phyloP scores from a whole-genome alignment of 2,888 invertebrate genomes.

The Drosophila merina region DNA sequence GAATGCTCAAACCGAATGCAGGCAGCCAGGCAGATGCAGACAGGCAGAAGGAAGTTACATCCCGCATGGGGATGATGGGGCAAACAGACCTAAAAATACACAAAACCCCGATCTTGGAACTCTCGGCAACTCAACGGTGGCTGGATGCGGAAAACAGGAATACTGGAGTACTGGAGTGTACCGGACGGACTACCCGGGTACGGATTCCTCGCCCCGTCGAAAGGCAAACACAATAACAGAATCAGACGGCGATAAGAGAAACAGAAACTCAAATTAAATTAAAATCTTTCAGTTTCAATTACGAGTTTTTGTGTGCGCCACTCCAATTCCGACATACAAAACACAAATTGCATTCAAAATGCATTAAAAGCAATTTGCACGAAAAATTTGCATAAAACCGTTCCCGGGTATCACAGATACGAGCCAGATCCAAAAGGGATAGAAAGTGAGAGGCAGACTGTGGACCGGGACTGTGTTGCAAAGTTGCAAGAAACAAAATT shows the following conservation, averaged over 20 bases:
- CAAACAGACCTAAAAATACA: constrained; percentile 59
- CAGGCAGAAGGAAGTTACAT: constrained; percentile 44
- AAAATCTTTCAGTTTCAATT: constrained; percentile 80
- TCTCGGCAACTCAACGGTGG: constrained; percentile 1
- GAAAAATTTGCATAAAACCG: constrained; percentile 76
- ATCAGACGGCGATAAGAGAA: constrained; percentile 65
- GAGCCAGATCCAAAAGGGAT: constrained; percentile 10
- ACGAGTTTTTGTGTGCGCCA: constrained; percentile 76
- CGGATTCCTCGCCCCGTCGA: not conserved
- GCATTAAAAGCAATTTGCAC: constrained; percentile 80
- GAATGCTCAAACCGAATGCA: constrained; percentile 58
- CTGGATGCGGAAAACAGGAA: constrained; percentile 10
- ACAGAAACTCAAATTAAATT: constrained; percentile 79
- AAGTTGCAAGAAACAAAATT: constrained; percentile 63
- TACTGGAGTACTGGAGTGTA: constrained; percentile 13
- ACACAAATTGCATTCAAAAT: constrained; percentile 81
- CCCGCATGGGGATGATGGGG: constrained; percentile 52
- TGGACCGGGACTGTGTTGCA: not conserved
- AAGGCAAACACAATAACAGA: constrained; percentile 51
- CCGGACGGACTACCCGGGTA: constrained; percentile 1
- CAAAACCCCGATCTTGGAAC: constrained; percentile 28
- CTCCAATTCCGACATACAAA: constrained; percentile 78
- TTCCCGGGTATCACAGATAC: constrained; percentile 23
- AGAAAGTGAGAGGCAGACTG: constrained; percentile 1
- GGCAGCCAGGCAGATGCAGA: constrained; percentile 41